A percentile compares a stretch with the other conserved stretches of the same genome.
These are phyloP conservation scores for Polymixis lichenea DNA, from an alignment of 2,888 invertebrate species.

Conservation along the genomic window DNA sequence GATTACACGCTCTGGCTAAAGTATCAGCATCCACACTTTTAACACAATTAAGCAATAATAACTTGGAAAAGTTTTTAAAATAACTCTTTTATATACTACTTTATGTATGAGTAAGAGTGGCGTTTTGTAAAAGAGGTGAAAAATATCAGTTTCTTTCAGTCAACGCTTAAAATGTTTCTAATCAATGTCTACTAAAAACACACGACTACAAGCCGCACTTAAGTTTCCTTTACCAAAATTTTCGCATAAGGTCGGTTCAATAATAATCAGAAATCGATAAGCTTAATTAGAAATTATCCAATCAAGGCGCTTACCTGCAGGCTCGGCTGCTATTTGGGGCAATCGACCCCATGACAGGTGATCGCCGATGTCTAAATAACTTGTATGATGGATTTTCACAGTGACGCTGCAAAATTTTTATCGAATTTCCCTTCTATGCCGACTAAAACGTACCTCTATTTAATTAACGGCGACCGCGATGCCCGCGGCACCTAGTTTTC, in stretches of 20 bases:
- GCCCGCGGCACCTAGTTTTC: constrained; percentile 11
- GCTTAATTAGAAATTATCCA: constrained; percentile 46
- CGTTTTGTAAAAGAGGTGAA: too few species aligned
- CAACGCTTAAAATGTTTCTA: neutral
- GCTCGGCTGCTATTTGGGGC: constrained; percentile 36
- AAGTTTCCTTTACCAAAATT: neutral
- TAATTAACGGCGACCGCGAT: constrained; percentile 63
- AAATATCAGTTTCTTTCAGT: neutral
- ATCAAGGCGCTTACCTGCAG: constrained; percentile 33
- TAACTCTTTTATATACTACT: neutral
- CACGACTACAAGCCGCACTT: neutral
- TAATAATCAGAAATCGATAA: constrained; percentile 36
- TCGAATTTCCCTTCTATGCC: constrained; percentile 78
- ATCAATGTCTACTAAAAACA: constrained; percentile 6
- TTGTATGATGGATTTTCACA: constrained; percentile 71
- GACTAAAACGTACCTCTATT: constrained; percentile 72
- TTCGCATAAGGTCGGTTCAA: constrained; percentile 12
- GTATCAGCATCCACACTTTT: neutral
- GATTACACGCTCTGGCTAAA: neutral
- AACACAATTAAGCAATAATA: neutral
- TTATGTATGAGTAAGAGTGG: too few species aligned
- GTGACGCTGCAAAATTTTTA: constrained; percentile 79
- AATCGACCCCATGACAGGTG: constrained; percentile 45
- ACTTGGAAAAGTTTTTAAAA: neutral
- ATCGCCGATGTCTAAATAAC: constrained; percentile 70